Evolutionary conservation across 2,888 invertebrate species (phyloP).

Genomic region (Habrosyne pyritoides): DNA sequence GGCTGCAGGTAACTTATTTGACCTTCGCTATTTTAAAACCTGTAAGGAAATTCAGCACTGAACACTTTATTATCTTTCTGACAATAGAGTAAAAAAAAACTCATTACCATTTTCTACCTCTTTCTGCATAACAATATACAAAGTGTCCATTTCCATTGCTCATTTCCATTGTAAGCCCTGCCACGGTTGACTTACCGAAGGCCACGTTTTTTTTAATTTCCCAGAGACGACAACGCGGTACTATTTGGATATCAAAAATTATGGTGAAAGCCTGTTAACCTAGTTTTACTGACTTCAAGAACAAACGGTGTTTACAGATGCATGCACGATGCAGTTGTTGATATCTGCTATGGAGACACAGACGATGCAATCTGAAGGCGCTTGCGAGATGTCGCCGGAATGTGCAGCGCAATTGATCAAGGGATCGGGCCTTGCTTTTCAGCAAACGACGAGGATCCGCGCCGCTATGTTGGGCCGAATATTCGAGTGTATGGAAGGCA

Average conservation of each 20-base stretch:
- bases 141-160: slow-evolving; percentile 6
- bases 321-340: slow-evolving; percentile 75
- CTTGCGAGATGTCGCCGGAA: slow-evolving; percentile 69
- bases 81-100: slow-evolving; percentile 2
- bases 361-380: slow-evolving; percentile 61
- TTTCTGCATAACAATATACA: slow-evolving; percentile 6
- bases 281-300: slow-evolving; percentile 22
- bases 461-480: slow-evolving; percentile 60
- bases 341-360: slow-evolving; percentile 76
- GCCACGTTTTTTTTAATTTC: slow-evolving; percentile 36
- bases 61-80: not conserved
- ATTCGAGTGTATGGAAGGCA: slow-evolving; percentile 72
- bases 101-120: slow-evolving; percentile 3
- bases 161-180: slow-evolving; percentile 35
- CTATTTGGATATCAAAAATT: slow-evolving; percentile 29
- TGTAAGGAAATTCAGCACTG: slow-evolving; percentile 2
- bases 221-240: slow-evolving; percentile 34
- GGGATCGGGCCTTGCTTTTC: slow-evolving; percentile 72
- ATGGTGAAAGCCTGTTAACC: slow-evolving; percentile 42
- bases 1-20: slow-evolving; percentile 58
- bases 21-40: slow-evolving; percentile 1
- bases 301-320: slow-evolving; percentile 55
- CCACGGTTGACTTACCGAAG: slow-evolving; percentile 39
- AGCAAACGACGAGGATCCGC: slow-evolving; percentile 69
- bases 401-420: slow-evolving; percentile 66